Evolutionary conservation across 2,113 vertebrate genomes (phyloP).

Genomic region (Leptodactylus fuscus): DNA sequence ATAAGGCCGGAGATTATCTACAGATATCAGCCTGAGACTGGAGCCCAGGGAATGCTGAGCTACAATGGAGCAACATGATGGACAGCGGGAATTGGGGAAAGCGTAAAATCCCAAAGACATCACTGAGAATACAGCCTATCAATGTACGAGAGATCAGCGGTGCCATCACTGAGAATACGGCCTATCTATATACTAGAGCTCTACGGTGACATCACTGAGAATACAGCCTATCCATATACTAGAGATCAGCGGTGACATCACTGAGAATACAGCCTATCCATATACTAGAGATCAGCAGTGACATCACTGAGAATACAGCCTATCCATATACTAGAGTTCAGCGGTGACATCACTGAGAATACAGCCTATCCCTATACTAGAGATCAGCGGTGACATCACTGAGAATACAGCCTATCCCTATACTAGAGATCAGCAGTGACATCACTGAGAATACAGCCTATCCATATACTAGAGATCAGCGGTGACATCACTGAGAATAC

Average conservation of each 20-base stretch:
- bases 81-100: too few relatives aligned
- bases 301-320: background rate
- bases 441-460: background rate
- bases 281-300: background rate
- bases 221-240: background rate
- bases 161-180: background rate
- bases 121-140: background rate
- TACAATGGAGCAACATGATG: too few relatives aligned
- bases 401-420: background rate
- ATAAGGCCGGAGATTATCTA: background rate
- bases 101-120: too few relatives aligned
- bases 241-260: conserved; percentile 3
- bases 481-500: background rate
- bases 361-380: background rate
- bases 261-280: background rate
- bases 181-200: background rate
- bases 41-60: too few relatives aligned
- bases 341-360: background rate
- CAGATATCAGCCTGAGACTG: background rate
- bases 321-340: background rate
- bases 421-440: background rate
- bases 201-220: background rate
- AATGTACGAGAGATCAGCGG: background rate
- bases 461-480: background rate
- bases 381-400: background rate